These are phyloP conservation scores for Oscheius sp. DNA, from an alignment of 2,888 invertebrate species.

Conservation along the genomic window DNA sequence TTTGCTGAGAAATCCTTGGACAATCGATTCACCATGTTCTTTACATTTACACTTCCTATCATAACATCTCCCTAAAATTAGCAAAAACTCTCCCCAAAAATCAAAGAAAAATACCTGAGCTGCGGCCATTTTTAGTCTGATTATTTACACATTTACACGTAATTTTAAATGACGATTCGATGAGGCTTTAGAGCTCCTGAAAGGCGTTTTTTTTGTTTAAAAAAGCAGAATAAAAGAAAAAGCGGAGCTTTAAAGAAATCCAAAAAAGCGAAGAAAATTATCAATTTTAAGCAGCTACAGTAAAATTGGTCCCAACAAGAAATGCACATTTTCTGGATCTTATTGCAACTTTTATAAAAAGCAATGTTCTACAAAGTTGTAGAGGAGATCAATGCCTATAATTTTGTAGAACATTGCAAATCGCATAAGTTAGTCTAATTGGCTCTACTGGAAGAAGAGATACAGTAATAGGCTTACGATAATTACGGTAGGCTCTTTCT, in stretches of 20 bases:
- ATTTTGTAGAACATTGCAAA: no score
- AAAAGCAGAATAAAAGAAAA: background rate
- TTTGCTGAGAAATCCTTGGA: conserved; percentile 31
- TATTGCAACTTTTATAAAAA: background rate
- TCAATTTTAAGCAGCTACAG: no score
- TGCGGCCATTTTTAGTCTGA: conserved; percentile 12
- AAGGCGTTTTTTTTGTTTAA: background rate
- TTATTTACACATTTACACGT: conserved; percentile 18
- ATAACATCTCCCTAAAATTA: conserved; percentile 45
- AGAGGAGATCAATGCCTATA: no score
- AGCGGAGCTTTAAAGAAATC: background rate
- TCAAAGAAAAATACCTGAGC: background rate
- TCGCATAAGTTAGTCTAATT: no score
- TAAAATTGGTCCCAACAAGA: no score
- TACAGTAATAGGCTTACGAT: no score
- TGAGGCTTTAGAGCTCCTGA: background rate
- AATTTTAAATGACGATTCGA: background rate
- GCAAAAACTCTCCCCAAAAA: background rate
- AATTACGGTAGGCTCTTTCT: no score
- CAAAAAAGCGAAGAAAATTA: no score
- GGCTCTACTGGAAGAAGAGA: background rate
- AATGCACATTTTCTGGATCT: no score
- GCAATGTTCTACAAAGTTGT: no score
- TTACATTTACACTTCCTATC: conserved; percentile 52
- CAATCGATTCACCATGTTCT: conserved; percentile 52